Percentiles rank a stretch among this genome's conserved stretches.
These are phyloP conservation scores for Eretmochelys imbricata DNA, from an alignment of 2,113 vertebrate genomes.

Conservation along the genomic window DNA sequence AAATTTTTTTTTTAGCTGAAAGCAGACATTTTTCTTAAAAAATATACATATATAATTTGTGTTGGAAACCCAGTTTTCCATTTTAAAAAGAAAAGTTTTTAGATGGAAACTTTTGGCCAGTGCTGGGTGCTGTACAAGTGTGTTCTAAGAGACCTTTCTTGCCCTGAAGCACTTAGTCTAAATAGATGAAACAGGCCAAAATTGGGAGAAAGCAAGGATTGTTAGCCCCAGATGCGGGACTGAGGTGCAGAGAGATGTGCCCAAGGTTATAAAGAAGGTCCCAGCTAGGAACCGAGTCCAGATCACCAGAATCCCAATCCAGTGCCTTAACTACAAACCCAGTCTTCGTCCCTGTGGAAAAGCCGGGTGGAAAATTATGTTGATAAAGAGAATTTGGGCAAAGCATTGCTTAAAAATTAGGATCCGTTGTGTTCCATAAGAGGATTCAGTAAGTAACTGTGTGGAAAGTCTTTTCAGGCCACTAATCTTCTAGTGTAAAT, in stretches of 20 bases:
- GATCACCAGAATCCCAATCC: background rate
- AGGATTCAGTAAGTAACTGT: background rate
- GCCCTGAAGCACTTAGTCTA: background rate
- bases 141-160: background rate
- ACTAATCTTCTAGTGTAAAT: background rate
- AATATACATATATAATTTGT: background rate
- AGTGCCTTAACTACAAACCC: accelerated
- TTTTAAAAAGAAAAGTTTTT: background rate
- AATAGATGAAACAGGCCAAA: background rate
- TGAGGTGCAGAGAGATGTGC: background rate
- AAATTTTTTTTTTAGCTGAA: background rate
- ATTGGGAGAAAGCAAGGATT: accelerated
- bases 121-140: accelerated
- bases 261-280: background rate
- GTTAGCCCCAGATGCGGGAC: background rate
- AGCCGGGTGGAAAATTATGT: background rate
- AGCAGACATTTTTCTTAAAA: background rate
- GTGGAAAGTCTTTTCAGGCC: background rate
- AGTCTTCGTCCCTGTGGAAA: accelerated
- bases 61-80: background rate
- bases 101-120: background rate
- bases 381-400: accelerated
- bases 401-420: accelerated
- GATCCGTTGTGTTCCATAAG: accelerated
- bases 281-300: accelerated